Evolutionary conservation across 1,140 invertebrate species (phyloP).

Genomic region (Leptinotarsa texana): DNA sequence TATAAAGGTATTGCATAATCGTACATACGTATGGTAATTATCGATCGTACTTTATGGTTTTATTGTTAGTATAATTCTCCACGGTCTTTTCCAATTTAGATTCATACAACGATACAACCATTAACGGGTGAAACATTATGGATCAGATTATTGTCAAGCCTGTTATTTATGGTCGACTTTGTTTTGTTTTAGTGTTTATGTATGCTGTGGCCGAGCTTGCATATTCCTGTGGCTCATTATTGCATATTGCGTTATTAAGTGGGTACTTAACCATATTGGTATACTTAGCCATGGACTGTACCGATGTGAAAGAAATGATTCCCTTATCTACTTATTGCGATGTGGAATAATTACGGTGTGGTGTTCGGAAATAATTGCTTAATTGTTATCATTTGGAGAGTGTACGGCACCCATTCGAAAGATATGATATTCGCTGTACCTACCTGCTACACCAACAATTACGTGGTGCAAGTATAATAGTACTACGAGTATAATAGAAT

Average conservation of each 20-base stretch:
- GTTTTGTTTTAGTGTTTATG: conserved; percentile 18
- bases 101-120: conserved; percentile 35
- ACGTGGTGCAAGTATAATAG: no score
- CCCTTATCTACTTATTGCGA: conserved; percentile 1
- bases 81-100: conserved; percentile 38
- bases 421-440: background rate
- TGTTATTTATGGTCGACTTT: conserved; percentile 23
- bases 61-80: conserved; percentile 31
- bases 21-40: conserved; percentile 17
- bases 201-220: conserved; percentile 15
- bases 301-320: background rate
- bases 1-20: conserved; percentile 27
- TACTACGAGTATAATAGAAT: no score
- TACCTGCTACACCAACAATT: background rate
- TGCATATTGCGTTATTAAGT: conserved; percentile 17
- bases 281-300: background rate
- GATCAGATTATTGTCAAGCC: conserved; percentile 36
- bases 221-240: conserved; percentile 12
- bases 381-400: background rate
- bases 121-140: conserved; percentile 34
- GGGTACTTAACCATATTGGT: conserved; percentile 17
- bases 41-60: conserved; percentile 32
- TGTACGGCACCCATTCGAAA: background rate
- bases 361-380: conserved; percentile 6
- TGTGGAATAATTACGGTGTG: conserved; percentile 7